Base-by-base conservation (phyloP, 1,140 invertebrate genomes). In the Heliconius hermathena region DNA sequence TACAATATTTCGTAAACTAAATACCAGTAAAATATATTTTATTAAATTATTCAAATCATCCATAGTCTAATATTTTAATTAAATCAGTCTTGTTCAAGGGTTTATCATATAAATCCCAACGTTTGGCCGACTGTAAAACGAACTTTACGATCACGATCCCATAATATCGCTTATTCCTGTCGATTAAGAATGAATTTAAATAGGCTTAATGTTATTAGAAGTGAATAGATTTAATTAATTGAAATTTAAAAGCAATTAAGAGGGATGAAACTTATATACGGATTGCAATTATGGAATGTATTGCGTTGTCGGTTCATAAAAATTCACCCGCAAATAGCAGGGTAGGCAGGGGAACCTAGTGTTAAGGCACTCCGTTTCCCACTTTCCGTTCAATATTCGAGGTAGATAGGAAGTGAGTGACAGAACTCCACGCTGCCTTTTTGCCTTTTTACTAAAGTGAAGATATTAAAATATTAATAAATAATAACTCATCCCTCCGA, bases 161-260 rank as follows among this genome's bases (percentile, higher is more conserved):
- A 41, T 76, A 76, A 76, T 76, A 76, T 76, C 13, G 60, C 38
- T 71, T 70, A 70, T 76, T 76, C 52, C 57, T 16, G 66, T 41
- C 74, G 74, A 76, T 76, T 76, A 76, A 75, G n/a, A 76, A 76
- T 70, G 36, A 71, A 70, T 70, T 41, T 76, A 46, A 60, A 70
- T 71, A 76, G 26, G 60, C 60, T 66, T 66, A 66, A 66, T 29
- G 26, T 66, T 66, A 66, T 66, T 66, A 66, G 60, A 66, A 66
- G 60, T 66, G 60, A 29, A 66, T 66, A 66, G 60, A 66, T 66
- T 26, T 66, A 66, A 66, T 22, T 66, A 66, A 66, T 66, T 66
- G 60, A 66, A 66, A 66, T 26, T 66, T 66, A 66, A 66, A 66
- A 66, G 60, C 22, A 29, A 66, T 66, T 66, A 26, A 29, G 60